Base-by-base conservation (phyloP, 1,140 invertebrate genomes). In the Meloidogyne floridensis region DNA sequence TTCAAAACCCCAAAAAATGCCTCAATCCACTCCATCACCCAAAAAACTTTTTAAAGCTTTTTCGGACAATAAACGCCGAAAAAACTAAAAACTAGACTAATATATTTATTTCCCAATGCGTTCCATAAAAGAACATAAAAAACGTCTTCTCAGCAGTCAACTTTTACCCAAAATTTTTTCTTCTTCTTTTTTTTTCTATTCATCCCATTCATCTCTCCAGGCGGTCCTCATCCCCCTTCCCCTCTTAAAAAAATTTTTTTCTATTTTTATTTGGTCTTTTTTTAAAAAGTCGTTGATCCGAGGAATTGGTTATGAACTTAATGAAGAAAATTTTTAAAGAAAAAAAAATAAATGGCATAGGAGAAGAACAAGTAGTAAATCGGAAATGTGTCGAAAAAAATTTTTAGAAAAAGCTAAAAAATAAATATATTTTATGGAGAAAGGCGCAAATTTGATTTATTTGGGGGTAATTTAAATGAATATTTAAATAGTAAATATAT, bases 381-480 rank as follows among this genome's bases (percentile, higher is more conserved):
- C 59, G 59, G 59, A 65, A 65, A 65, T 65, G 59, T 65, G 59
- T n/a, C n/a, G n/a, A 65, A 65, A 54, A 54, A 54, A 65, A 65
- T n/a, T n/a, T n/a, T 7, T n/a, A 2, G 2, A 65, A 11, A n/a
- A 65, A n/a, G n/a, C 0, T n/a, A 6, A 65, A 65, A 65, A n/a
- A 7, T n/a, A 6, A 47, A 47, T 32, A 32, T 32, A 32, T 47
- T 47, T 47, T 47, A 47, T 47, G 47, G 47, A 8, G 47, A 47
- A 47, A 47, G 47, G 47, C 47, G 47, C 47, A 47, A 47, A 47
- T 47, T 47, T 47, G 47, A 54, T 54, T 11, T 54, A 54, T 54
- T 54, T 54, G 53, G 53, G 51, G 53, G 11, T 54, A 54, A 47
- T 47, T 47, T 47, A 47, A 47, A 32, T 32, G 32, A 6, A 47